These are phyloP conservation scores for Andrena cerasifolii DNA, from an alignment of 1,140 invertebrate genomes.

Conservation along the genomic window DNA sequence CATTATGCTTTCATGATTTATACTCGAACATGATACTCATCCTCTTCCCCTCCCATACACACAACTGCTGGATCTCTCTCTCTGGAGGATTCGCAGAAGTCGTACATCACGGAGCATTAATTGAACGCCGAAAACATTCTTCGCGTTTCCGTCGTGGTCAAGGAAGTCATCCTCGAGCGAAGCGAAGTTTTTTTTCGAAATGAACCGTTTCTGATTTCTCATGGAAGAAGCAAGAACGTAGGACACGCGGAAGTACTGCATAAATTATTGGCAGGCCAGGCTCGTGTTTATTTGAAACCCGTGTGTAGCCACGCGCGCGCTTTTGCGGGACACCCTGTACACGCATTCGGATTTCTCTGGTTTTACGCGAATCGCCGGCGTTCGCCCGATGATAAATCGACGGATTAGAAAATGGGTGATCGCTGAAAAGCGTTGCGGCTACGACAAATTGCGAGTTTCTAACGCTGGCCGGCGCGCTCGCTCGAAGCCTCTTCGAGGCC, in stretches of 20 bases:
- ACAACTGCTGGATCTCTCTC: too few species aligned
- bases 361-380: neutral
- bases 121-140: neutral
- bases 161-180: neutral
- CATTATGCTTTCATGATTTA: constrained; percentile 13
- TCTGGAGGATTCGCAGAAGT: constrained; percentile 1
- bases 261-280: too few species aligned
- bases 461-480: neutral
- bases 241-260: neutral
- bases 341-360: neutral
- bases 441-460: constrained; percentile 42
- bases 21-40: too few species aligned
- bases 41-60: too few species aligned
- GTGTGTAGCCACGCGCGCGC: too few species aligned
- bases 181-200: neutral
- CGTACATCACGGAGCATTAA: neutral
- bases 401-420: constrained; percentile 24
- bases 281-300: too few species aligned
- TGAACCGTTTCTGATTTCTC: neutral
- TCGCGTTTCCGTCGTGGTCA: neutral
- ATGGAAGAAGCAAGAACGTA: neutral
- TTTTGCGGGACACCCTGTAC: neutral
- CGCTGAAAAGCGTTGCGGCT: constrained; percentile 6
- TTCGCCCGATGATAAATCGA: constrained; percentile 2
- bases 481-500: constrained; percentile 32